Evolutionary conservation across 1,140 invertebrate species (phyloP).

Genomic region (Achatina immaculata): DNA sequence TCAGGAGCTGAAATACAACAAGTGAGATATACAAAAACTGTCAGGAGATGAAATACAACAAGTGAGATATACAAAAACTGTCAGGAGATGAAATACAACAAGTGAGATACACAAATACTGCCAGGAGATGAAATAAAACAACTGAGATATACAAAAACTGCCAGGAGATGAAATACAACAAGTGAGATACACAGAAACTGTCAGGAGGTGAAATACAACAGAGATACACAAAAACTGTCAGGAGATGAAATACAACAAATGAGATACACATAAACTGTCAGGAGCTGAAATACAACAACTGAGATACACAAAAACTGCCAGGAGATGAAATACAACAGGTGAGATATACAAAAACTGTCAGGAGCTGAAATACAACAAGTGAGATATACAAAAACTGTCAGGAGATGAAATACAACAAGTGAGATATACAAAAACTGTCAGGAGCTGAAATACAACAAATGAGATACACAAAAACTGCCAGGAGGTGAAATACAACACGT

Average conservation of each 20-base stretch:
- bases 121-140: neutral
- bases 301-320: neutral
- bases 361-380: neutral
- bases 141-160: neutral
- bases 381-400: neutral
- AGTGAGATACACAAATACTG: neutral
- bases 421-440: neutral
- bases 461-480: neutral
- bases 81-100: neutral
- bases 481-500: neutral
- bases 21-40: neutral
- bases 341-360: neutral
- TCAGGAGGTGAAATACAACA: neutral
- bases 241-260: neutral
- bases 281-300: neutral
- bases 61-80: neutral
- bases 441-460: neutral
- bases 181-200: neutral
- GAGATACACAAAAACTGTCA: neutral
- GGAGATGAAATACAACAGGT: neutral
- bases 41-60: neutral
- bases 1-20: constrained; percentile 1
- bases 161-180: neutral
- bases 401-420: neutral
- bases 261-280: neutral